phyloP scores from a whole-genome alignment of 2,888 invertebrate species.

The Zeuzera pyrina region DNA sequence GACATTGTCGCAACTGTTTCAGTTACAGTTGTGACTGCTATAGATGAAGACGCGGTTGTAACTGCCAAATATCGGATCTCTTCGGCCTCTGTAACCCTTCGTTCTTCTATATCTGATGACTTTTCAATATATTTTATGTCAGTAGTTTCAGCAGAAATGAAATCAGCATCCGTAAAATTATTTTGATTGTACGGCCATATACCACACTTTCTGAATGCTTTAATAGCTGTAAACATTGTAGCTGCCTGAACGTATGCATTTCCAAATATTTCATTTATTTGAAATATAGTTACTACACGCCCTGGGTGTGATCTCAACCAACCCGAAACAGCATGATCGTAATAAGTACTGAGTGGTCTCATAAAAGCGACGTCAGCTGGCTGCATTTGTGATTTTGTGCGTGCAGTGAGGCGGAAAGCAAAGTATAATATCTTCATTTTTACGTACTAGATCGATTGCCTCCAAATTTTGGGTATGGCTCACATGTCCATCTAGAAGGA shows the following conservation, averaged over 20 bases:
- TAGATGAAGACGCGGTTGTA: too few relatives aligned
- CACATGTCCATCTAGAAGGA: slow-evolving; percentile 14
- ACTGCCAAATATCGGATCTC: too few relatives aligned
- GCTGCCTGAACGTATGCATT: slow-evolving; percentile 19
- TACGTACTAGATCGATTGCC: slow-evolving; percentile 13
- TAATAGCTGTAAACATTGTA: slow-evolving; percentile 17
- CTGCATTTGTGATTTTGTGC: too few relatives aligned
- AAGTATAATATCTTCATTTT: slow-evolving; percentile 14
- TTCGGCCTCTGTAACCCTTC: too few relatives aligned
- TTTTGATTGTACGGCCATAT: not conserved
- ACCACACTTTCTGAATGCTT: not conserved
- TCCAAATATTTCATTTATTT: slow-evolving; percentile 21
- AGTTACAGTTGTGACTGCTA: too few relatives aligned
- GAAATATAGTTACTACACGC: slow-evolving; percentile 16
- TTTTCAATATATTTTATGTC: too few relatives aligned
- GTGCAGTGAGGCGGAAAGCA: slow-evolving; percentile 20
- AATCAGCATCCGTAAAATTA: not conserved
- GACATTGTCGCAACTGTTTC: too few relatives aligned
- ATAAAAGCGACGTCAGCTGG: slow-evolving; percentile 17
- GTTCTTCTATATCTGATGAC: too few relatives aligned
- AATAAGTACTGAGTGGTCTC: slow-evolving; percentile 17
- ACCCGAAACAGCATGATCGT: slow-evolving; percentile 14
- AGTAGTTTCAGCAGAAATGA: too few relatives aligned
- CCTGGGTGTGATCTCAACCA: slow-evolving; percentile 20
- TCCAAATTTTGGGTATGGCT: slow-evolving; percentile 15